Percentiles rank a stretch among this genome's conserved stretches.
Evolutionary conservation across 2,888 invertebrate genomes (phyloP).

Genomic region (Parnassius apollo): DNA sequence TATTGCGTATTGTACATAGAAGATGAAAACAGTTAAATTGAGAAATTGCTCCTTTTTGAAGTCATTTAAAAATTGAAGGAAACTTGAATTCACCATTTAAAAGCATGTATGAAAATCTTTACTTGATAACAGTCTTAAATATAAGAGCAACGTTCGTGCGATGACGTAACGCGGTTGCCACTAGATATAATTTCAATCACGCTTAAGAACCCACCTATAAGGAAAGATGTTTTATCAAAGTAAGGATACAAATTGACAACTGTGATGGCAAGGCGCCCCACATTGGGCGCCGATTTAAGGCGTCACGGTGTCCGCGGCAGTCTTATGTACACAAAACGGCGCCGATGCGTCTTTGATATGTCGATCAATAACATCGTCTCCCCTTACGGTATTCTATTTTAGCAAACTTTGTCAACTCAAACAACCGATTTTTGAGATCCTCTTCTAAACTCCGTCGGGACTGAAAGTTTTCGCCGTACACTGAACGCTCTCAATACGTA

Average conservation of each 20-base stretch:
- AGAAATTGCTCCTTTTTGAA: too few relatives aligned
- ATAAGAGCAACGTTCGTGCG: too few relatives aligned
- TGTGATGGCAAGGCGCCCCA: not conserved
- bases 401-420: slow-evolving; percentile 24
- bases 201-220: too few relatives aligned
- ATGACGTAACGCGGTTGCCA: too few relatives aligned
- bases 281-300: slow-evolving; percentile 7
- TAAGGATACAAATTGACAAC: not conserved
- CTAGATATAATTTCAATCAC: too few relatives aligned
- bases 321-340: not conserved
- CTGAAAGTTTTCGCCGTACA: slow-evolving; percentile 13
- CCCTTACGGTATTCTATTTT: slow-evolving; percentile 19
- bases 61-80: too few relatives aligned
- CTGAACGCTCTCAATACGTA: slow-evolving; percentile 21
- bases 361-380: slow-evolving; percentile 17
- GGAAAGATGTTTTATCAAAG: not conserved
- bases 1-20: too few relatives aligned
- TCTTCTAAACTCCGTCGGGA: slow-evolving; percentile 14
- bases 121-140: too few relatives aligned
- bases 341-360: slow-evolving; percentile 2
- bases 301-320: slow-evolving; percentile 11
- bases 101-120: too few relatives aligned
- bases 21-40: too few relatives aligned
- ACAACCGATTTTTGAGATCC: slow-evolving; percentile 18
- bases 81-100: too few relatives aligned